Evolutionary conservation across 2,888 invertebrate genomes (phyloP).

Genomic region (Pyrgus malvae): DNA sequence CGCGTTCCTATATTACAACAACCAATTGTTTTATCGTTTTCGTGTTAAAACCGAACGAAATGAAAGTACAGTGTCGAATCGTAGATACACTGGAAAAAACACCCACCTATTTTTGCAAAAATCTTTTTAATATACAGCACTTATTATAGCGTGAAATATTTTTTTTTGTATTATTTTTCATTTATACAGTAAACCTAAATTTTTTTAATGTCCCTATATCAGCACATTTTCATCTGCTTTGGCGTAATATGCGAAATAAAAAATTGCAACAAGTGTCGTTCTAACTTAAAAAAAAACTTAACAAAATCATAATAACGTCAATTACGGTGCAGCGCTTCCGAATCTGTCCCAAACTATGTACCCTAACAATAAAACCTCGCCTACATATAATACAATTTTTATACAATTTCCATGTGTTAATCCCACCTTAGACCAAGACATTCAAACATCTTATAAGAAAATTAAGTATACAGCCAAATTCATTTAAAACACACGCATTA

Average conservation of each 20-base stretch:
- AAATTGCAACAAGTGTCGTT: constrained; percentile 65
- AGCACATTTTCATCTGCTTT: constrained; percentile 68
- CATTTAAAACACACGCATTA: constrained; percentile 8
- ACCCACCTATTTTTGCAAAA: constrained; percentile 18
- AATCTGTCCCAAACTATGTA: constrained; percentile 6
- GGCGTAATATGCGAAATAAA: constrained; percentile 69
- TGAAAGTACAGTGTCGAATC: constrained; percentile 19
- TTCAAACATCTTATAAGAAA: constrained; percentile 2
- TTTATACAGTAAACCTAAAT: constrained; percentile 66
- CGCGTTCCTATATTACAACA: constrained; percentile 65
- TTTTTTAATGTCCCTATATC: constrained; percentile 44
- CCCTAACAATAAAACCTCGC: neutral
- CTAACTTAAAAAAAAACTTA: constrained; percentile 72
- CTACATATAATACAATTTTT: constrained; percentile 12
- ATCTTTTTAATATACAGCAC: constrained; percentile 48
- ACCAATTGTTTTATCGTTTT: constrained; percentile 52
- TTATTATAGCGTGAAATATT: constrained; percentile 57
- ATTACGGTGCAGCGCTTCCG: constrained; percentile 3
- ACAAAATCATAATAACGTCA: constrained; percentile 44
- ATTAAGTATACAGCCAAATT: constrained; percentile 26
- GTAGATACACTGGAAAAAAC: constrained; percentile 32
- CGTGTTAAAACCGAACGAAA: constrained; percentile 31
- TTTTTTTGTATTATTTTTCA: constrained; percentile 69
- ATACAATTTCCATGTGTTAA: constrained; percentile 3
- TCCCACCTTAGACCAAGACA: neutral